Conservation (phyloP, 2,888 invertebrate genomes). For the Limnephilus rhombicus region DNA sequence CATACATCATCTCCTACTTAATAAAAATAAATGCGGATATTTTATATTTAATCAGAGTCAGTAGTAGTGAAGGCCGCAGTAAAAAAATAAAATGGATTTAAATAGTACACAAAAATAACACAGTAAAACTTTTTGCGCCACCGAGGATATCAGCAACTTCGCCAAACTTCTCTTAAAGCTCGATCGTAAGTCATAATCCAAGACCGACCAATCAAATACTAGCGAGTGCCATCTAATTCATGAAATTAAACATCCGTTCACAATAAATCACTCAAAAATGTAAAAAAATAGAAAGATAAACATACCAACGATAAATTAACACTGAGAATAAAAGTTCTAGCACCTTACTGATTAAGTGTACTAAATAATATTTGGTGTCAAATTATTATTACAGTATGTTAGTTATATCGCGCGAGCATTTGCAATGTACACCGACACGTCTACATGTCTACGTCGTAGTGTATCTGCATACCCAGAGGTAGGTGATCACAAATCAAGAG, state of each 20-base stretch:
- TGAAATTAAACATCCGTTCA: conserved; percentile 13
- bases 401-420: neutral
- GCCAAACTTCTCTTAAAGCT: neutral
- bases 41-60: conserved; percentile 43
- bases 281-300: conserved; percentile 46
- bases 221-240: neutral
- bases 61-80: conserved; percentile 37
- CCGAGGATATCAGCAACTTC: neutral
- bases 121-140: conserved; percentile 26
- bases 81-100: conserved; percentile 61
- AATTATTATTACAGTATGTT: conserved; percentile 47
- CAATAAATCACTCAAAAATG: conserved; percentile 46
- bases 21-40: conserved; percentile 59
- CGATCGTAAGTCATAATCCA: neutral
- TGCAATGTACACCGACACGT: neutral
- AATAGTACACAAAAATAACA: conserved; percentile 60
- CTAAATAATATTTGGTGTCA: conserved; percentile 59
- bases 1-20: conserved; percentile 33
- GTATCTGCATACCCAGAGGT: conserved; percentile 53
- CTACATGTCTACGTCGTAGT: neutral
- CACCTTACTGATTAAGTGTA: conserved; percentile 59
- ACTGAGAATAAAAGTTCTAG: conserved; percentile 58
- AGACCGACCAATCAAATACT: neutral
- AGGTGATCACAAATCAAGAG: conserved; percentile 49
- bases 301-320: conserved; percentile 50